A percentile compares a stretch with the other conserved stretches of the same genome.
Evolutionary conservation across 2,888 invertebrate species (phyloP).

Genomic region (Phengaris alcon): DNA sequence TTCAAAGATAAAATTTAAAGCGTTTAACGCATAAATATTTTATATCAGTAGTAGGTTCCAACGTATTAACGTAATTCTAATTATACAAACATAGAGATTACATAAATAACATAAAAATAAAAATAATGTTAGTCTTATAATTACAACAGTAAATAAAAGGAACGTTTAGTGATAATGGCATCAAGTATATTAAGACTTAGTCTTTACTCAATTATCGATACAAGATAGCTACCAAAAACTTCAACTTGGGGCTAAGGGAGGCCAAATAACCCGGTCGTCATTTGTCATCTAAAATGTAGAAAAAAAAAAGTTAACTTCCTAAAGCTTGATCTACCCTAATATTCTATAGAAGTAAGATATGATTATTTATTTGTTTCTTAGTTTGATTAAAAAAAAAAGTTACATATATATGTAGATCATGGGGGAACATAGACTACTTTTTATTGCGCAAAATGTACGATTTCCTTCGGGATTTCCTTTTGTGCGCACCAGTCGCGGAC

Average conservation of each 20-base stretch:
- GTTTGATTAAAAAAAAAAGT: too few relatives aligned
- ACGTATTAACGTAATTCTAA: too few relatives aligned
- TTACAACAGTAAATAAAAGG: not conserved
- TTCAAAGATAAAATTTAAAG: not conserved
- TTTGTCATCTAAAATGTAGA: not conserved
- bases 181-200: not conserved
- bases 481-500: too few relatives aligned
- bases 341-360: not conserved
- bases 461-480: not conserved
- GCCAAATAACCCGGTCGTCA: not conserved
- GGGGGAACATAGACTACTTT: too few relatives aligned
- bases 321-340: not conserved
- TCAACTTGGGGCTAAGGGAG: not conserved
- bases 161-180: slow-evolving; percentile 14
- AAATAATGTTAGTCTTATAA: slow-evolving; percentile 9
- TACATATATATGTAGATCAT: too few relatives aligned
- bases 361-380: not conserved
- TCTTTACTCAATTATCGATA: not conserved
- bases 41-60: too few relatives aligned
- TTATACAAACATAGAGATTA: not conserved
- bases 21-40: not conserved
- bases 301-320: not conserved
- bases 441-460: too few relatives aligned
- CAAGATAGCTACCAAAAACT: slow-evolving; percentile 5
- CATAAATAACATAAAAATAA: not conserved